Percentiles rank a stretch among this genome's conserved stretches.
These are phyloP conservation scores for Trissoscelio sp. DNA, from an alignment of 2,888 invertebrate genomes.

Conservation along the genomic window DNA sequence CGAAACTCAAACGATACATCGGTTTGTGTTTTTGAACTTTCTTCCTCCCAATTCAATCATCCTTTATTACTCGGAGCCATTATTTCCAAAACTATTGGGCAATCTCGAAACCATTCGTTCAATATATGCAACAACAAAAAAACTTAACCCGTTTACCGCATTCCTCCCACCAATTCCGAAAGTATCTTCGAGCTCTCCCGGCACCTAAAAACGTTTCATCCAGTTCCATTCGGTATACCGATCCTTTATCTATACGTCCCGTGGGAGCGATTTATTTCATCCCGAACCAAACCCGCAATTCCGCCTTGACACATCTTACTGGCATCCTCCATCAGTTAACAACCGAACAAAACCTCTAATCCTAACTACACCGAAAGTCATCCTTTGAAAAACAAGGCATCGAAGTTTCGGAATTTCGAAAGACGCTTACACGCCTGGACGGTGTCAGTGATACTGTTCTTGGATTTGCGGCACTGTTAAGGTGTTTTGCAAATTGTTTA, in stretches of 20 bases:
- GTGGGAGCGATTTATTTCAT: slow-evolving; percentile 61
- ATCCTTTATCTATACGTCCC: slow-evolving; percentile 60
- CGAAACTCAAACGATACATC: background rate
- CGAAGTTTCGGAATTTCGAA: slow-evolving; percentile 39
- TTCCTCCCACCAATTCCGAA: slow-evolving; percentile 17
- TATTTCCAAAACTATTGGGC: slow-evolving; percentile 20
- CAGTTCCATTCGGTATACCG: slow-evolving; percentile 45
- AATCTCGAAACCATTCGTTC: slow-evolving; percentile 12
- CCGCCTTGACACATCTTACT: slow-evolving; percentile 61
- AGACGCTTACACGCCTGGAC: slow-evolving; percentile 35
- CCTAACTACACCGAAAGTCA: slow-evolving; percentile 58
- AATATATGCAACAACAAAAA: slow-evolving; percentile 42
- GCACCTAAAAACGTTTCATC: slow-evolving; percentile 57
- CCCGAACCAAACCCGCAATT: slow-evolving; percentile 52
- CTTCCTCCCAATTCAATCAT: slow-evolving; percentile 15
- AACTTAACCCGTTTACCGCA: slow-evolving; percentile 16
- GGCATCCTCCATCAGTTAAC: slow-evolving; percentile 63
- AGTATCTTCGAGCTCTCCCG: slow-evolving; percentile 10
- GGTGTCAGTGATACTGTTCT: background rate
- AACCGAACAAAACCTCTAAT: slow-evolving; percentile 64
- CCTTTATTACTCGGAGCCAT: slow-evolving; percentile 15
- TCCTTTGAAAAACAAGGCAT: slow-evolving; percentile 42
- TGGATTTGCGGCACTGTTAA: slow-evolving; percentile 3
- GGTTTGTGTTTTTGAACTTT: background rate
- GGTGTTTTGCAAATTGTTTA: no score